Evolutionary conservation across 2,113 vertebrate species (phyloP).

Genomic region (Tylochromis polylepis): DNA sequence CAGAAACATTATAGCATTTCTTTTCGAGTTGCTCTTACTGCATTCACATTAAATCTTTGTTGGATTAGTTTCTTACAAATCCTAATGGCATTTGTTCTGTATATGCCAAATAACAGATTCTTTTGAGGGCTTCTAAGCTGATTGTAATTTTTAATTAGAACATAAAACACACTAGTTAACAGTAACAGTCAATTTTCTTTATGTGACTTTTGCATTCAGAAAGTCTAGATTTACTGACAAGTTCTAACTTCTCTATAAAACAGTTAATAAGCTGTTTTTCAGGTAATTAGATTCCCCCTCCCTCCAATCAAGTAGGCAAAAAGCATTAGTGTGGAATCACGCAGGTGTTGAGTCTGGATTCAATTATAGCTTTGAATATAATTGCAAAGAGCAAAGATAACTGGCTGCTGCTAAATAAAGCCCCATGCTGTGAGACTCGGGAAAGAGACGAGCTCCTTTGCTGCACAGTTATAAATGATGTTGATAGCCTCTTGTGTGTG

Average conservation of each 20-base stretch:
- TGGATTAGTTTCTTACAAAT: background rate
- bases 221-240: background rate
- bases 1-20: background rate
- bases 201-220: background rate
- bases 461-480: background rate
- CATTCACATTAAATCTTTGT: background rate
- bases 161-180: background rate
- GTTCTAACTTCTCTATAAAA: background rate
- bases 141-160: background rate
- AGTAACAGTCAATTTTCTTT: background rate
- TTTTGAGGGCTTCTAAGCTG: background rate
- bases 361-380: background rate
- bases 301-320: background rate
- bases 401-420: background rate
- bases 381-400: background rate
- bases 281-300: background rate
- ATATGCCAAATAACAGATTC: background rate
- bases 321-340: background rate
- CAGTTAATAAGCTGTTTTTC: background rate
- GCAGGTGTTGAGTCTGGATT: background rate
- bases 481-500: conserved; percentile 4
- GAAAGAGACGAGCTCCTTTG: background rate
- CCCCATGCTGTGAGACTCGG: background rate
- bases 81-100: background rate
- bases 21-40: background rate